These are phyloP conservation scores for Aurelia sp. DNA, from an alignment of 30 jellyfish, hydroid and myxozoan species.

Conservation along the genomic window DNA sequence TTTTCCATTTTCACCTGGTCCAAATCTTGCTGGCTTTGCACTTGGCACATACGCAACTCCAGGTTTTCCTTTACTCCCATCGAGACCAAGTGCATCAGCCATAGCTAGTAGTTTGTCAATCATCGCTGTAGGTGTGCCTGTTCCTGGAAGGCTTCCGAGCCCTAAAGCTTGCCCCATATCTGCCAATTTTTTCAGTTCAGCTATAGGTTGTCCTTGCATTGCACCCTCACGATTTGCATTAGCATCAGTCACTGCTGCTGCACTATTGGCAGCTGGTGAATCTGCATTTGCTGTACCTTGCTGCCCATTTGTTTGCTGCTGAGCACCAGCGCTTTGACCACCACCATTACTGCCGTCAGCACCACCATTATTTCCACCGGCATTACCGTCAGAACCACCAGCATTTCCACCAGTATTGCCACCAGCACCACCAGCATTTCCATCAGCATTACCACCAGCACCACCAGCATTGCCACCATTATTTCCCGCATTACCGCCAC, in stretches of 20 bases:
- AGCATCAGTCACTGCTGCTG: constrained; percentile 60
- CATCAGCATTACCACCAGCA: too few species aligned
- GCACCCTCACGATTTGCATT: constrained; percentile 48
- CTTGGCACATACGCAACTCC: constrained; percentile 12
- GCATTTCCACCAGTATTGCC: constrained; percentile 3
- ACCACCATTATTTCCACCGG: constrained; percentile 27
- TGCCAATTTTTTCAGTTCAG: constrained; percentile 66
- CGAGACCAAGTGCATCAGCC: constrained; percentile 82
- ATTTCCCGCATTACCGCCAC: background rate
- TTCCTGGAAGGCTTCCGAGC: constrained; percentile 67
- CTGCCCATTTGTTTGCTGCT: constrained; percentile 25
- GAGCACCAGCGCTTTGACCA: background rate
- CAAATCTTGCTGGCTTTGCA: constrained; percentile 68
- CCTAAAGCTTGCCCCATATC: constrained; percentile 68
- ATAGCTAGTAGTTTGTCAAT: constrained; percentile 73
- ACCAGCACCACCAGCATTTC: constrained; percentile 6
- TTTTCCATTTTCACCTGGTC: constrained; percentile 68
- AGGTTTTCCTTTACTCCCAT: constrained; percentile 32
- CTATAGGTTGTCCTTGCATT: constrained; percentile 46
- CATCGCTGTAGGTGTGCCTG: constrained; percentile 69
- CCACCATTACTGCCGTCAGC: constrained; percentile 11
- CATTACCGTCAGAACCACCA: constrained; percentile 13
- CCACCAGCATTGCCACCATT: too few species aligned
- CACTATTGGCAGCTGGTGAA: constrained; percentile 35
- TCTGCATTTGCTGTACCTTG: constrained; percentile 27